Percentiles rank a stretch among this genome's conserved stretches.
These are phyloP conservation scores for Drosophila maculinotata DNA, from an alignment of 2,888 invertebrate genomes.

Conservation along the genomic window DNA sequence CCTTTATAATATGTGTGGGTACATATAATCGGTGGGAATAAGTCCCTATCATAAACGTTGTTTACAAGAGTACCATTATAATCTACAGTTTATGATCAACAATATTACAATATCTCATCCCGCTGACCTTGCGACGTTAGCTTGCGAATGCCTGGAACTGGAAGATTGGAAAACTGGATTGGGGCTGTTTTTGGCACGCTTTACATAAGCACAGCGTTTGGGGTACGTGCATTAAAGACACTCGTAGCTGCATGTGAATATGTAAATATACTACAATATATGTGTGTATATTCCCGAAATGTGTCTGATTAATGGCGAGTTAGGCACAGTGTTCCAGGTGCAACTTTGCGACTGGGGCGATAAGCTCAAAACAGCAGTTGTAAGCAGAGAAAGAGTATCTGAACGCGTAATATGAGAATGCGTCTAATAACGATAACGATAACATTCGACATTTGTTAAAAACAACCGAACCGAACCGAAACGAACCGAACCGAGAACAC, in stretches of 20 bases:
- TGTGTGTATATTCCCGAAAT: slow-evolving; percentile 1
- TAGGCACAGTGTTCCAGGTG: slow-evolving; percentile 14
- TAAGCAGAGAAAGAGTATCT: slow-evolving; percentile 17
- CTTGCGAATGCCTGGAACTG: slow-evolving; percentile 14
- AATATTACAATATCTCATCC: slow-evolving; percentile 15
- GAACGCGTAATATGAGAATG: slow-evolving; percentile 23
- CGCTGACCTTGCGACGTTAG: slow-evolving; percentile 44
- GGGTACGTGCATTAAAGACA: slow-evolving; percentile 33
- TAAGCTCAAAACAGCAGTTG: slow-evolving; percentile 35
- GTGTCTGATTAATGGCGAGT: slow-evolving; percentile 32
- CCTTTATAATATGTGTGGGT: no score
- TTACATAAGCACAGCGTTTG: slow-evolving; percentile 44
- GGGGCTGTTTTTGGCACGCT: slow-evolving; percentile 40
- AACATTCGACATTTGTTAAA: slow-evolving; percentile 19
- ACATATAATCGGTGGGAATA: background rate
- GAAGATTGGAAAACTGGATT: background rate
- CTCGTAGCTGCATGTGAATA: slow-evolving; percentile 13
- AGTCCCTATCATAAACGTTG: slow-evolving; percentile 6
- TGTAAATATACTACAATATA: background rate
- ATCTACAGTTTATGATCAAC: slow-evolving; percentile 23
- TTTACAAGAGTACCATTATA: slow-evolving; percentile 24
- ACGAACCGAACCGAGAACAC: no score
- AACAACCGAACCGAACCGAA: no score
- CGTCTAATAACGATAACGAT: slow-evolving; percentile 5
- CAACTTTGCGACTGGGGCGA: slow-evolving; percentile 10